Base-by-base conservation (phyloP, 2,888 invertebrate genomes). In the Allolobophora icterica region DNA sequence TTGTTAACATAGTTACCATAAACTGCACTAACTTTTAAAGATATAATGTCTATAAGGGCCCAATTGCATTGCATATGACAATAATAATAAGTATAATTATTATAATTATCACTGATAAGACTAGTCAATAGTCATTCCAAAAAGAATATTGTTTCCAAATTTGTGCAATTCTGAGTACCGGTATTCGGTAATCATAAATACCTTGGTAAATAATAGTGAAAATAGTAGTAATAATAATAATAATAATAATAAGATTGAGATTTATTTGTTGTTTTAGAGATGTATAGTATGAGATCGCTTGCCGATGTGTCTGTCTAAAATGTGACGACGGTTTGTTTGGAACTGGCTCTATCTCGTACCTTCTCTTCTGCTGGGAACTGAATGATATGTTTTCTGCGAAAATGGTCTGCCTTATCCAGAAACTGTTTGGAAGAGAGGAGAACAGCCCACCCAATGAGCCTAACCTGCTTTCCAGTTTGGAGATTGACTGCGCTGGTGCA, bases 351-450 rank as follows among this genome's bases (percentile, higher is more conserved):
- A n/a, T 71, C 13, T 52, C 24, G 24, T 52, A 3, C 24, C 52
- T 52, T 52, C 24, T 52, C 71, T 71, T 71, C 71, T 71, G 30
- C 71, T 71, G 30, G 30, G 71, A 71, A n/a, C 71, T n/a, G 71
- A 71, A 38, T 87, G 87, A 34, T 87, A 87, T 87, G 87, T 87
- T 87, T 87, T 34, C 87, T 87, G 11, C 87, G n/a, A 87, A 87
- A 24, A 87, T 87, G 87, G 87, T 87, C 38, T 87, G 87, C 38
- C 38, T 87, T 35, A 87, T 87, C 38, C 87, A 87, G 38, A 87
- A 87, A 38, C 87, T 87, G 34, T 34, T 87, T 34, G 87, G 87
- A 87, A 34, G 34, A 87, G 87, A 87, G 5, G 87, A 87, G 19
- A 24, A 87, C 87, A 87, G 35, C 38, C 6, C 87, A 87, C 5